Evolutionary conservation across 1,140 invertebrate species (phyloP).

Genomic region (Eufriesea mexicana): DNA sequence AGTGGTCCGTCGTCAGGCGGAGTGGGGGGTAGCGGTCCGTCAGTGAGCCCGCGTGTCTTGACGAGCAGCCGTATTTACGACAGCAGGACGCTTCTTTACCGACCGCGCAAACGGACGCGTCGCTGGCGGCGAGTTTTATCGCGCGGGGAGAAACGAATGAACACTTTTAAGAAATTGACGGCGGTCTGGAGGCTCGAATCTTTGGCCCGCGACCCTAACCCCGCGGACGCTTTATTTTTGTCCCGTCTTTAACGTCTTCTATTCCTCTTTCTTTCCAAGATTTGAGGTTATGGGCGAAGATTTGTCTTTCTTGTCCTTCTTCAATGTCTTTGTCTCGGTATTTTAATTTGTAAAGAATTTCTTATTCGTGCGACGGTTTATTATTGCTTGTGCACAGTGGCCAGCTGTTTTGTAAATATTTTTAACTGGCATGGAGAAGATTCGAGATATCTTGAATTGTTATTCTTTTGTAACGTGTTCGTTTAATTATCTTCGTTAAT

Average conservation of each 20-base stretch:
- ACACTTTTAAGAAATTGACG: constrained; percentile 46
- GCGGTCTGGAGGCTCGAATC: not conserved
- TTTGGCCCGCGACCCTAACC: not conserved
- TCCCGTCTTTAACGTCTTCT: not conserved
- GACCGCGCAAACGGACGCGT: not conserved
- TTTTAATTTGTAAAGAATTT: not conserved
- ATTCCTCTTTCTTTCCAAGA: not conserved
- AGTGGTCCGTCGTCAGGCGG: no score
- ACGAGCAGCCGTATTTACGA: constrained; percentile 37
- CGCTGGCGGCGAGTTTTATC: not conserved
- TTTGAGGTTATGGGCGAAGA: not conserved
- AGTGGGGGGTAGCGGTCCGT: no score
- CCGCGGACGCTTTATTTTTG: constrained; percentile 13
- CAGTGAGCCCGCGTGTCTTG: constrained; percentile 18
- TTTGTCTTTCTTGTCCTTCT: not conserved
- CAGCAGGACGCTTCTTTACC: not conserved
- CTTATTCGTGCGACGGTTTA: no score
- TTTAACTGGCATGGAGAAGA: no score
- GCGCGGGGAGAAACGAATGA: not conserved
- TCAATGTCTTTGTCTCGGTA: not conserved
- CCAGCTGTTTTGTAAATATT: no score
- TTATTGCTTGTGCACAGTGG: no score
- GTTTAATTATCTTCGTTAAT: no score
- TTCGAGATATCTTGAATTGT: no score
- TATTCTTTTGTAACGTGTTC: no score